Conservation (phyloP, 2,797 vertebrate genomes). For the Tinamus major region DNA sequence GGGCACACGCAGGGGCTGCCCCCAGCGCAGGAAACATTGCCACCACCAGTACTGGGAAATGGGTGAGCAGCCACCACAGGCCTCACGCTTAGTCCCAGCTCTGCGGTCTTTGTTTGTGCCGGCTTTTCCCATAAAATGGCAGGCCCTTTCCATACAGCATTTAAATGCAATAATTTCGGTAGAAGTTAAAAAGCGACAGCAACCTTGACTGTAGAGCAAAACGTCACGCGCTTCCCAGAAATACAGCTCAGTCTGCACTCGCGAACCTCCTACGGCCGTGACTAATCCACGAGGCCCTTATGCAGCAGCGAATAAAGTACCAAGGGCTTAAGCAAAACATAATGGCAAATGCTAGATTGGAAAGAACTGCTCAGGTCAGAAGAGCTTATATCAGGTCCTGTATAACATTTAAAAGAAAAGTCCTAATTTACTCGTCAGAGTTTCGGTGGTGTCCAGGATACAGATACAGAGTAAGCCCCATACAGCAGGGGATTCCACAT, state of each 20-base stretch:
- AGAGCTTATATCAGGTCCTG: background rate
- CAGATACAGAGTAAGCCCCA: background rate
- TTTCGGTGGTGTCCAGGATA: background rate
- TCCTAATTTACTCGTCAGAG: background rate
- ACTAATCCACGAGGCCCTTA: background rate
- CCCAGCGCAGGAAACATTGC: background rate
- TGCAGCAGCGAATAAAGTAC: background rate
- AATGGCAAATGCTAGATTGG: background rate
- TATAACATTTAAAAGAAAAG: background rate
- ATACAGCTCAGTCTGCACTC: background rate
- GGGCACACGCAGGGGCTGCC: too few relatives aligned
- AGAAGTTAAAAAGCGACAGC: background rate
- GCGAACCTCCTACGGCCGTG: background rate
- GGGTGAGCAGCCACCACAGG: background rate
- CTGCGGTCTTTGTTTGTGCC: fast-evolving
- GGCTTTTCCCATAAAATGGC: background rate
- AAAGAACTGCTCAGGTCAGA: background rate
- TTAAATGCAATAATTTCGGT: background rate
- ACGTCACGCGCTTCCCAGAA: background rate
- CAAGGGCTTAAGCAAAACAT: background rate
- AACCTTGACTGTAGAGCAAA: background rate
- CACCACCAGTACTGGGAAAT: background rate
- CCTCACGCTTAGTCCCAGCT: background rate
- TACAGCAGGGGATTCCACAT: background rate
- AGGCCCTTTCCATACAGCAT: background rate